Evolutionary conservation across 1,140 invertebrate genomes (phyloP).

Genomic region (Stegodyphus dumicola): DNA sequence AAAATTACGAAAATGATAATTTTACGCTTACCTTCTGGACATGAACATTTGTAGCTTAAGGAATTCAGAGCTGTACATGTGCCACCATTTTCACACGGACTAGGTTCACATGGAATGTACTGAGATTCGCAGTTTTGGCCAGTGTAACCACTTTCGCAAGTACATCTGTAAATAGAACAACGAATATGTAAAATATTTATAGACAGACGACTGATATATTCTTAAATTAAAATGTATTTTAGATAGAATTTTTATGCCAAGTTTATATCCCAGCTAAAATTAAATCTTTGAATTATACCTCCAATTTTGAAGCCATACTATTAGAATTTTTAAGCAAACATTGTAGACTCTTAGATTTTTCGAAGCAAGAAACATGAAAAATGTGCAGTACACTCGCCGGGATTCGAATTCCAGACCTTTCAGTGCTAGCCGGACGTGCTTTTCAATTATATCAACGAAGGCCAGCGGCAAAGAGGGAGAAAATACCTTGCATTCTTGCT

Average conservation of each 20-base stretch:
- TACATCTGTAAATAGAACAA: slow-evolving; percentile 77
- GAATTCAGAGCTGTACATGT: slow-evolving; percentile 80
- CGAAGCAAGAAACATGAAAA: too few relatives aligned
- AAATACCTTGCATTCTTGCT: too few relatives aligned
- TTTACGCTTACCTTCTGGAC: slow-evolving; percentile 75
- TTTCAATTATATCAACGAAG: too few relatives aligned
- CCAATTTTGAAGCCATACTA: too few relatives aligned
- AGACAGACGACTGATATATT: too few relatives aligned
- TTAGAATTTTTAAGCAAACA: too few relatives aligned
- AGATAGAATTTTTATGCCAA: neutral
- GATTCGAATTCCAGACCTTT: too few relatives aligned
- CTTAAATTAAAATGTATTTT: too few relatives aligned
- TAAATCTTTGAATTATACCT: neutral
- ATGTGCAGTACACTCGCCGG: too few relatives aligned
- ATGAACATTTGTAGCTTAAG: slow-evolving; percentile 85
- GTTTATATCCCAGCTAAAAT: neutral
- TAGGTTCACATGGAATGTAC: slow-evolving; percentile 90
- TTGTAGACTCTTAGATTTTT: too few relatives aligned
- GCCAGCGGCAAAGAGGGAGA: too few relatives aligned
- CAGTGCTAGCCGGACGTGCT: too few relatives aligned
- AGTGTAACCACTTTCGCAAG: slow-evolving; percentile 87
- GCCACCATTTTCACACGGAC: slow-evolving; percentile 89
- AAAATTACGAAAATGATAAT: slow-evolving; percentile 67
- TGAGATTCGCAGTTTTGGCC: slow-evolving; percentile 89
- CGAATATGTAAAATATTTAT: neutral